A percentile compares a stretch with the other conserved stretches of the same genome.
phyloP scores from a whole-genome alignment of 2,797 vertebrate species.

The Microtus obscurus region DNA sequence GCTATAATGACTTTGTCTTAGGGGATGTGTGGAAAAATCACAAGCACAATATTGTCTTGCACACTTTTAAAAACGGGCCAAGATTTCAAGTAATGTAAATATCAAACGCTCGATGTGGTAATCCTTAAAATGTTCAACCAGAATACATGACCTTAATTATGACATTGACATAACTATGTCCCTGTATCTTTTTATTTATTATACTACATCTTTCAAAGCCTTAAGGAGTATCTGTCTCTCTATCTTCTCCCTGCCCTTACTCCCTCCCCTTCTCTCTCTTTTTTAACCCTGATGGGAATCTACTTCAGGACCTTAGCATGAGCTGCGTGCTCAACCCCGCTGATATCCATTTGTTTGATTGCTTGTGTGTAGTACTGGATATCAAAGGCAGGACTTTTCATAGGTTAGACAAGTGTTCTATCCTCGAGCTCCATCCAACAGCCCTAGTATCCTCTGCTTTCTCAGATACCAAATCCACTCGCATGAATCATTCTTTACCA shows the following conservation, averaged over 20 bases:
- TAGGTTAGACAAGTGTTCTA: no score
- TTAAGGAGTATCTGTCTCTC: not conserved
- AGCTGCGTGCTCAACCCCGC: not conserved
- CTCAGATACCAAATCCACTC: constrained; percentile 23
- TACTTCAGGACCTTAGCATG: no score
- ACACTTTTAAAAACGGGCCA: constrained; percentile 62
- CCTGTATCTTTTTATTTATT: not conserved
- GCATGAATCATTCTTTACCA: not conserved
- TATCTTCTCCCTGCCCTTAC: not conserved
- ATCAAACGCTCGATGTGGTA: constrained; percentile 60
- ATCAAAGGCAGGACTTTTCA: not conserved
- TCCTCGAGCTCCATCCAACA: not conserved
- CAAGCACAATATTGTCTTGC: constrained; percentile 42
- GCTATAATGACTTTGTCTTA: not conserved
- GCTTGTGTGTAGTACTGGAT: not conserved
- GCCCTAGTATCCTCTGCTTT: constrained; percentile 11
- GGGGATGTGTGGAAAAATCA: constrained; percentile 21
- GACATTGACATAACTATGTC: constrained; percentile 47
- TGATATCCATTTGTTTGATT: not conserved
- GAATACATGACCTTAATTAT: constrained; percentile 63
- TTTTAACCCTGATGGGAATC: not conserved
- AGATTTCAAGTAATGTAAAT: constrained; percentile 66
- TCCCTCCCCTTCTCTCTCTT: not conserved
- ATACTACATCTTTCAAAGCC: constrained; percentile 64
- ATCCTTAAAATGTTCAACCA: constrained; percentile 67